Conservation (phyloP, 2,888 invertebrate genomes). For the Electrophaes corylata region DNA sequence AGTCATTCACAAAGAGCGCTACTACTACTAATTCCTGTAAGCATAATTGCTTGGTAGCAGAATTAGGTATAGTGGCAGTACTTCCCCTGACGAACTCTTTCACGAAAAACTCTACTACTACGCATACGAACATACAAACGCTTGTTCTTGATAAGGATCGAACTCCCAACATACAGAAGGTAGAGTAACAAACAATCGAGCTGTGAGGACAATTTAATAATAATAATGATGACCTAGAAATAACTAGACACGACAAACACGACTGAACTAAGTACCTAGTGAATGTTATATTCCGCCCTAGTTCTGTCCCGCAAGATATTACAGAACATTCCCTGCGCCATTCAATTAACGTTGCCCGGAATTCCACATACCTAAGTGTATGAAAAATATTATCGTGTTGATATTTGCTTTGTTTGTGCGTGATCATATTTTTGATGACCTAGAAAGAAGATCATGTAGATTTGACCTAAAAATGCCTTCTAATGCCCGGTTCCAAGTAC, state of each 20-base stretch:
- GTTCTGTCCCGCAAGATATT: slow-evolving; percentile 1
- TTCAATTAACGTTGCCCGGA: slow-evolving; percentile 16
- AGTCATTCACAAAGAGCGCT: no score
- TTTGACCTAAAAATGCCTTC: not conserved
- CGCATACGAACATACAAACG: no score
- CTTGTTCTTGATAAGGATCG: no score
- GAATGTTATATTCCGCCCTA: not conserved
- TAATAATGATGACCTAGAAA: not conserved
- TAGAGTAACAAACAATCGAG: no score
- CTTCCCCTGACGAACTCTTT: no score
- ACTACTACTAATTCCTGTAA: no score
- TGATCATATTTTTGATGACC: not conserved
- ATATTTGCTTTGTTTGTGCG: slow-evolving; percentile 7
- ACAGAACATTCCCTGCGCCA: slow-evolving; percentile 11
- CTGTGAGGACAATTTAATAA: not conserved
- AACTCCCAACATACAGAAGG: no score
- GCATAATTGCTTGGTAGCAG: no score
- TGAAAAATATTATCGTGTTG: not conserved
- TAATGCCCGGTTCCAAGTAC: no score
- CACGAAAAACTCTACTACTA: no score
- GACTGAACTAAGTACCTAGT: not conserved
- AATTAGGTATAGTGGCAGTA: no score
- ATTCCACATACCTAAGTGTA: slow-evolving; percentile 9
- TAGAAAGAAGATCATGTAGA: not conserved
- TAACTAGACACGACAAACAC: not conserved